phyloP scores from a whole-genome alignment of 2,113 vertebrate genomes.

The Ammodytes marinus region DNA sequence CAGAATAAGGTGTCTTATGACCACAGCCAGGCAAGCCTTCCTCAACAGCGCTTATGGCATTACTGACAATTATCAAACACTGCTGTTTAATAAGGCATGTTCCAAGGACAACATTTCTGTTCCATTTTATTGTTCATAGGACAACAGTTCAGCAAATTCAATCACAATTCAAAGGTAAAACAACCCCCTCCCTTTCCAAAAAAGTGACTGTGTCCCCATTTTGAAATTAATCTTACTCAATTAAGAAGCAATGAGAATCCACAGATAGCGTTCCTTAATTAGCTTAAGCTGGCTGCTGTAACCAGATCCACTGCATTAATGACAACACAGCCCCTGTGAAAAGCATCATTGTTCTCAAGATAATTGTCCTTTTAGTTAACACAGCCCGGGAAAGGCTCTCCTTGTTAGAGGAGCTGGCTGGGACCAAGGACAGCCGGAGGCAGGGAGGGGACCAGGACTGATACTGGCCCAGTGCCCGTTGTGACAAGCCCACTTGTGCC shows the following conservation, averaged over 20 bases:
- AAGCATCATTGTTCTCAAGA: conserved; percentile 89
- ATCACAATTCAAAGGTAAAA: conserved; percentile 45
- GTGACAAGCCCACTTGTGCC: conserved; percentile 87
- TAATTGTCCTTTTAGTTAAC: conserved; percentile 92
- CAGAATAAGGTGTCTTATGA: conserved; percentile 21
- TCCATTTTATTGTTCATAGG: conserved; percentile 22
- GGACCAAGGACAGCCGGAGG: conserved; percentile 85
- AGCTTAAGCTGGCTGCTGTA: conserved; percentile 86
- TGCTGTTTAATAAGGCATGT: conserved; percentile 15
- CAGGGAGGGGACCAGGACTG: conserved; percentile 76
- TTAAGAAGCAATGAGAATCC: conserved; percentile 87
- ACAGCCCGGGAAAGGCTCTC: conserved; percentile 80
- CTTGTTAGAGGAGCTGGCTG: conserved; percentile 86
- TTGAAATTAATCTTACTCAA: conserved; percentile 86
- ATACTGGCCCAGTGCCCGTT: conserved; percentile 86
- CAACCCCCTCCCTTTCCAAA: conserved; percentile 38
- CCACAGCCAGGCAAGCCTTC: conserved; percentile 55
- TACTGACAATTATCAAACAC: not conserved
- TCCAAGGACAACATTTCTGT: not conserved
- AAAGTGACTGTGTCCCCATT: conserved; percentile 71
- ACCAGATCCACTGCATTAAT: conserved; percentile 88
- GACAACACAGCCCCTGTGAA: conserved; percentile 87
- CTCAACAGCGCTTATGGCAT: conserved; percentile 39
- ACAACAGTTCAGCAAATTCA: conserved; percentile 39
- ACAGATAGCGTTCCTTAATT: conserved; percentile 88